phyloP scores from a whole-genome alignment of 1,140 invertebrate genomes.

The Zaprionus nigranus region DNA sequence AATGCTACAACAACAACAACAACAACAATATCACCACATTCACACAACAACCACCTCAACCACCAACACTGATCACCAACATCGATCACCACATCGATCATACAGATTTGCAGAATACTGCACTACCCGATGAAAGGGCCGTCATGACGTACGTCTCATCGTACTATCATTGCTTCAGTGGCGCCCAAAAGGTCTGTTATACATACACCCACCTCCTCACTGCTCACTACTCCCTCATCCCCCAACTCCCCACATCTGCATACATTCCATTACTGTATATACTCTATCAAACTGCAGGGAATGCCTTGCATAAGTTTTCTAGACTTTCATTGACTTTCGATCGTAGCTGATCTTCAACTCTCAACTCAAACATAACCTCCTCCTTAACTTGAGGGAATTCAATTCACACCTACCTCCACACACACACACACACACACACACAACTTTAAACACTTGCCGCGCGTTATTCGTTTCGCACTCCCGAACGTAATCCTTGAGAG shows the following conservation, averaged over 20 bases:
- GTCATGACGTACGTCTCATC: slow-evolving; percentile 99
- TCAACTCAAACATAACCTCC: background rate
- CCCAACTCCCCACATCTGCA: background rate
- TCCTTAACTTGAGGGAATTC: too few relatives aligned
- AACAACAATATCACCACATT: slow-evolving; percentile 20
- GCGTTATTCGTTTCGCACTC: slow-evolving; percentile 1
- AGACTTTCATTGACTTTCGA: too few relatives aligned
- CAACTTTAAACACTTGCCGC: background rate
- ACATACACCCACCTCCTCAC: slow-evolving; percentile 21
- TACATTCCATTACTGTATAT: too few relatives aligned
- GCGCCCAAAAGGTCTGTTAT: slow-evolving; percentile 97
- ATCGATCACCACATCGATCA: slow-evolving; percentile 39
- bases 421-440: slow-evolving; percentile 7
- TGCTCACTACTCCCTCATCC: background rate
- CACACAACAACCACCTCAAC: slow-evolving; percentile 83
- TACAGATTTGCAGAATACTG: slow-evolving; percentile 98
- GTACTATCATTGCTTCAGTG: slow-evolving; percentile 99
- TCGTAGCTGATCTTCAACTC: too few relatives aligned
- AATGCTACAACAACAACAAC: slow-evolving; percentile 30
- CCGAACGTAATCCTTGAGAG: slow-evolving; percentile 25
- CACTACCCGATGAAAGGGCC: slow-evolving; percentile 99
- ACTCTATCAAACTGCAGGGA: too few relatives aligned
- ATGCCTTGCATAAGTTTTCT: too few relatives aligned
- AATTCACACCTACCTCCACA: background rate
- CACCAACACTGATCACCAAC: slow-evolving; percentile 41